phyloP scores from a whole-genome alignment of 2,113 vertebrate species.

The Alosa alosa region DNA sequence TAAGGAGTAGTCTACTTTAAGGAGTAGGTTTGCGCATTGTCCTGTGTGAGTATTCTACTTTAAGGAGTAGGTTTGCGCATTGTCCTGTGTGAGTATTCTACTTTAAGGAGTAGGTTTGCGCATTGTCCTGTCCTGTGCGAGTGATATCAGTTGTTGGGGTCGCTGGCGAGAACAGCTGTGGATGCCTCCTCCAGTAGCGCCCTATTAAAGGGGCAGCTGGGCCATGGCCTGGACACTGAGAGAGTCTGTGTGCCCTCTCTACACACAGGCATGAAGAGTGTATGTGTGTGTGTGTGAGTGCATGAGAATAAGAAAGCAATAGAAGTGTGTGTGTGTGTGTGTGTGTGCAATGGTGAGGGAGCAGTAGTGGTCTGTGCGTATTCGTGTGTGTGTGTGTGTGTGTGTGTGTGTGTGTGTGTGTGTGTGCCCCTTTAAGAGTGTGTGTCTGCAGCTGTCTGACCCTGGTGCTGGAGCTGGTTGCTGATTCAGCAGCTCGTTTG shows the following conservation, averaged over 20 bases:
- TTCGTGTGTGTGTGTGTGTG: slow-evolving; percentile 1
- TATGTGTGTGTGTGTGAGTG: not conserved
- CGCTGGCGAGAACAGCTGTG: not conserved
- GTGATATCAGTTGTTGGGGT: not conserved
- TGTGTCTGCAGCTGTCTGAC: slow-evolving; percentile 30
- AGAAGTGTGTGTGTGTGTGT: not conserved
- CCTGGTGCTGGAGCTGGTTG: not conserved
- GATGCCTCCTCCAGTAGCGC: not conserved
- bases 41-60: too few species aligned
- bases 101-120: not conserved
- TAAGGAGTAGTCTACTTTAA: too few species aligned
- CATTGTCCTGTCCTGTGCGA: not conserved
- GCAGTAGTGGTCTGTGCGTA: not conserved
- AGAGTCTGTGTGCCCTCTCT: not conserved
- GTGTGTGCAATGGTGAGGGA: not conserved
- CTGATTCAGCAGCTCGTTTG: slow-evolving; percentile 29
- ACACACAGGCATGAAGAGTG: not conserved
- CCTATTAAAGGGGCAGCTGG: not conserved
- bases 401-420: not conserved
- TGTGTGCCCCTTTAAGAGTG: slow-evolving; percentile 16
- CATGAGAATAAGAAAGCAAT: too few species aligned
- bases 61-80: too few species aligned
- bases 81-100: too few species aligned
- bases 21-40: too few species aligned
- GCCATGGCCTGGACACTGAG: not conserved